A percentile compares a stretch with the other conserved stretches of the same genome.
Evolutionary conservation across 2,888 invertebrate species (phyloP).

Genomic region (Macropis europaea): DNA sequence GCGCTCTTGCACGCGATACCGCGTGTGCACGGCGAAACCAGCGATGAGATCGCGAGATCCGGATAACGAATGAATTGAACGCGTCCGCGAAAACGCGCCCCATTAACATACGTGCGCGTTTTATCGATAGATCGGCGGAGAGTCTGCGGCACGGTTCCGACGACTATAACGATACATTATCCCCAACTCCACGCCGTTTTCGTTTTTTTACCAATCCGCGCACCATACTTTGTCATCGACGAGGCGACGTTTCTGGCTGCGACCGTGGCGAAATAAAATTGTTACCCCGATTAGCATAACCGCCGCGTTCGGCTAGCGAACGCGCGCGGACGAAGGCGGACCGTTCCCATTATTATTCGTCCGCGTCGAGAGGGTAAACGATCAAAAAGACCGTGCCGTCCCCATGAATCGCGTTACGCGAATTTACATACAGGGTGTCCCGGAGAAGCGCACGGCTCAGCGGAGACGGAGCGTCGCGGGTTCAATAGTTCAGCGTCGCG

Average conservation of each 20-base stretch:
- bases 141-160: slow-evolving; percentile 38
- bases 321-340: slow-evolving; percentile 9
- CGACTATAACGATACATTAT: slow-evolving; percentile 34
- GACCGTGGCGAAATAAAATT: slow-evolving; percentile 30
- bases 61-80: slow-evolving; percentile 35
- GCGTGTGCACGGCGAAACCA: no score
- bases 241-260: slow-evolving; percentile 31
- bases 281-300: slow-evolving; percentile 45
- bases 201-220: slow-evolving; percentile 16
- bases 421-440: slow-evolving; percentile 12
- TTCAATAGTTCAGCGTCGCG: neutral
- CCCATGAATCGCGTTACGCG: neutral
- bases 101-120: slow-evolving; percentile 42
- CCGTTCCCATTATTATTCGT: slow-evolving; percentile 33
- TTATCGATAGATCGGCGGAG: slow-evolving; percentile 46
- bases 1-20: no score
- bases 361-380: neutral
- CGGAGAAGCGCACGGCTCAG: neutral
- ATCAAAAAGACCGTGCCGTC: slow-evolving; percentile 1
- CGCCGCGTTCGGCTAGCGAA: slow-evolving; percentile 15
- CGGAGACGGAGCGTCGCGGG: neutral
- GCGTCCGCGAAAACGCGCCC: slow-evolving; percentile 22
- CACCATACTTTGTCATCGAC: slow-evolving; percentile 43
- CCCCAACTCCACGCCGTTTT: neutral
- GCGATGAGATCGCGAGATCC: neutral